Evolutionary conservation across 1,140 invertebrate genomes (phyloP).

Genomic region (Zaprionus inermis): DNA sequence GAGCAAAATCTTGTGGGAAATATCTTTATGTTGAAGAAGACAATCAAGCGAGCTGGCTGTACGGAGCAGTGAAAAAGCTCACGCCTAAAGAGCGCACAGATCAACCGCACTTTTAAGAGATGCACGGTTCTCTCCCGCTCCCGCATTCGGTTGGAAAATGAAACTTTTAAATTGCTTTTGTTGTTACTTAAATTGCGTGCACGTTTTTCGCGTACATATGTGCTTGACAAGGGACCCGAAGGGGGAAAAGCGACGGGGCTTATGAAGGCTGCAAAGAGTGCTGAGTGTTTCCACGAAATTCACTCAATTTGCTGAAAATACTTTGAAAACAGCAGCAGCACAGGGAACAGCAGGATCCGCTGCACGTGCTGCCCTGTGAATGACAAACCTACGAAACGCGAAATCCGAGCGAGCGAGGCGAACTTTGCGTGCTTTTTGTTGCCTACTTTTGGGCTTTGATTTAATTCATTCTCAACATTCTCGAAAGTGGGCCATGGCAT

Average conservation of each 20-base stretch:
- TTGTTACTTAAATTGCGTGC: conserved; percentile 45
- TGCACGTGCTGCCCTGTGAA: not conserved
- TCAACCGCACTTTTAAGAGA: conserved; percentile 20
- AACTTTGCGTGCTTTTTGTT: conserved; percentile 45
- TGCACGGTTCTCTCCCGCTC: not conserved
- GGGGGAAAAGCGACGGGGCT: not conserved
- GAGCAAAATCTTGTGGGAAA: not conserved
- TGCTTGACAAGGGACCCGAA: not conserved
- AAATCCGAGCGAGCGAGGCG: conserved; percentile 34
- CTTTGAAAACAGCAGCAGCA: conserved; percentile 19
- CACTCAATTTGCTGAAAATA: conserved; percentile 45
- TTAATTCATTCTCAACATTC: conserved; percentile 42
- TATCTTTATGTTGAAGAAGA: no score
- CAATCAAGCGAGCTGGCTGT: no score
- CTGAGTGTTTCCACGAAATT: conserved; percentile 59
- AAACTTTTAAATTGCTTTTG: conserved; percentile 68
- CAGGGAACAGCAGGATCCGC: not conserved
- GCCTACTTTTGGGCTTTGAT: conserved; percentile 66
- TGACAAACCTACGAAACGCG: conserved; percentile 16
- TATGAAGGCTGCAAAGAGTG: conserved; percentile 20
- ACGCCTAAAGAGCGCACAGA: not conserved
- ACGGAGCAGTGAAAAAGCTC: not conserved
- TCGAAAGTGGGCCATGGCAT: conserved; percentile 34
- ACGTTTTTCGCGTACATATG: conserved; percentile 25
- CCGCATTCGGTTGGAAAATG: conserved; percentile 47